phyloP scores from a whole-genome alignment of 2,888 invertebrate species.

The Drosophila formosana region DNA sequence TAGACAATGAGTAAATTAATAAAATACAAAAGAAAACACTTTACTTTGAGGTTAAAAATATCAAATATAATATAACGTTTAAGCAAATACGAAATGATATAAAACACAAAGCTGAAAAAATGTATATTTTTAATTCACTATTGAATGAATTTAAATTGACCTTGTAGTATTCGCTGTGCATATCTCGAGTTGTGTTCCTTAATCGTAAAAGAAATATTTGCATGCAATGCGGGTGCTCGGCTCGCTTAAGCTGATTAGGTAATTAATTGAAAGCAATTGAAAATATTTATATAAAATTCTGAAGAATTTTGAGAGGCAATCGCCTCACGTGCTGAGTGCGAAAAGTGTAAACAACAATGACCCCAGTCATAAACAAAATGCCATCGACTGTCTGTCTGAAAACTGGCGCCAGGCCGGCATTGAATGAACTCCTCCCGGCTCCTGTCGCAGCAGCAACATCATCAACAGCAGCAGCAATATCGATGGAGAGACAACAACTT shows the following conservation, averaged over 20 bases:
- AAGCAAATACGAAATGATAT: no score
- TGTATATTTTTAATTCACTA: neutral
- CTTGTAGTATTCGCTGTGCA: neutral
- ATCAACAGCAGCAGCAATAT: slow-evolving; percentile 6
- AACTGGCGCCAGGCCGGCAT: slow-evolving; percentile 52
- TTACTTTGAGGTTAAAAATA: no score
- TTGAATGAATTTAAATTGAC: neutral
- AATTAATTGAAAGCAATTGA: neutral
- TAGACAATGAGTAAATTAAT: no score
- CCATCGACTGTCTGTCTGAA: neutral
- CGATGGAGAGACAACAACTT: slow-evolving; percentile 47
- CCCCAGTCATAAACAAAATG: slow-evolving; percentile 33
- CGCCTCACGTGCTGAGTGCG: slow-evolving; percentile 34
- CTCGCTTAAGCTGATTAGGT: neutral
- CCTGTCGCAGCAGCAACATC: slow-evolving; percentile 25
- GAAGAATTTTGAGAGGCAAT: neutral
- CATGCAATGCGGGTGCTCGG: neutral
- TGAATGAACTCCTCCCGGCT: slow-evolving; percentile 59
- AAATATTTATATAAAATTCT: neutral
- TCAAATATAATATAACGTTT: no score
- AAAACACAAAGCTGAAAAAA: no score
- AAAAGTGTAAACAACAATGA: slow-evolving; percentile 41
- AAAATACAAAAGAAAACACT: no score
- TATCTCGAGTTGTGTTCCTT: neutral
- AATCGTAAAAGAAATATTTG: neutral